Conservation (phyloP, 2,888 invertebrate species). For the Uropetala carovei region DNA sequence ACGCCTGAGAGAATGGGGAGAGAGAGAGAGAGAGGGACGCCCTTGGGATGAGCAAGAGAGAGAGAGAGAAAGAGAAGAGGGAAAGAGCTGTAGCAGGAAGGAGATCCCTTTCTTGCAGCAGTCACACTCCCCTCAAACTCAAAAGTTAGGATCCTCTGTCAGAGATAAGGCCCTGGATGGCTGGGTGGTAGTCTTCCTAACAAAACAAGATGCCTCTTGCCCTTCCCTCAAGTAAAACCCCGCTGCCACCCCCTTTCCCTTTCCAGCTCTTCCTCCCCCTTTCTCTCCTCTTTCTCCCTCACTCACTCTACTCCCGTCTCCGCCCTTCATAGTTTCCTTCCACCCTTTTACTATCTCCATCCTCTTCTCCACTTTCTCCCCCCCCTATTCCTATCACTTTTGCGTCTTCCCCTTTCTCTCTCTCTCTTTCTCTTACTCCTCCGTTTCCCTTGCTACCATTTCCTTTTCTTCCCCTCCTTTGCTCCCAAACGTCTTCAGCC, state of each 20-base stretch:
- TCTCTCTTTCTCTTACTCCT: background rate
- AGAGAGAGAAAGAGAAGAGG: too few species aligned
- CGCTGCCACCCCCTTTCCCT: background rate
- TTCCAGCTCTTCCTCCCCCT: background rate
- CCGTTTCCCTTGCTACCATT: background rate
- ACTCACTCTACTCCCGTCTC: background rate
- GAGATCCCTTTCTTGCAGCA: slow-evolving; percentile 23
- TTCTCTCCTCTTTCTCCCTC: background rate
- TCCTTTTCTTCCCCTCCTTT: background rate
- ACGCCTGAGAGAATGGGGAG: background rate
- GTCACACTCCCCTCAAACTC: slow-evolving; percentile 11
- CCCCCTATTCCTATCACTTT: background rate
- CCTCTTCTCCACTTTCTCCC: background rate
- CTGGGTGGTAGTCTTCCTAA: background rate
- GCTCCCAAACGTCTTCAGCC: background rate
- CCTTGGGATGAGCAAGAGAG: background rate
- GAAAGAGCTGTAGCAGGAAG: background rate
- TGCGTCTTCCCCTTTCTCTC: background rate
- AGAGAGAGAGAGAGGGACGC: background rate
- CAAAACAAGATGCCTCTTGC: slow-evolving; percentile 5
- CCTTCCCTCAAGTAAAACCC: background rate
- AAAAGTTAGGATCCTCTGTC: slow-evolving; percentile 38
- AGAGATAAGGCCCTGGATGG: slow-evolving; percentile 18
- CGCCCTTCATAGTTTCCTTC: background rate
- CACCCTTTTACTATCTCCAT: background rate